A percentile compares a stretch with the other conserved stretches of the same genome.
These are phyloP conservation scores for Theretra japonica DNA, from an alignment of 2,888 invertebrate species.

Conservation along the genomic window DNA sequence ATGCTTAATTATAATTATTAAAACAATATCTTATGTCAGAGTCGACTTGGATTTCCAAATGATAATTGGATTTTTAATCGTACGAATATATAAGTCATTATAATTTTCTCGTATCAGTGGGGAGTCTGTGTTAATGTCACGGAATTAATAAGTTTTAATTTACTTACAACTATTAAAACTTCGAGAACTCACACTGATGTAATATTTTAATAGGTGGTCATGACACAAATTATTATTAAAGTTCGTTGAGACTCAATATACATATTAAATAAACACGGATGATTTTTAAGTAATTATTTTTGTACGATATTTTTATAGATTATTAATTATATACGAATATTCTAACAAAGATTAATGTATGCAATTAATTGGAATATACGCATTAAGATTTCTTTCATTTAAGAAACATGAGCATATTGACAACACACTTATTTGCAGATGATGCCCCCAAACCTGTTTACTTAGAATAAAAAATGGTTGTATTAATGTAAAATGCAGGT, in stretches of 20 bases:
- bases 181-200: background rate
- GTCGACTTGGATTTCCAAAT: background rate
- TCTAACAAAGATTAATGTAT: too few relatives aligned
- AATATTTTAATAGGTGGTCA: background rate
- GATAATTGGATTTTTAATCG: background rate
- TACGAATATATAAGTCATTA: background rate
- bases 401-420: background rate
- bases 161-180: background rate
- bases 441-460: background rate
- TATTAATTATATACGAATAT: too few relatives aligned
- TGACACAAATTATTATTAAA: background rate
- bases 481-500: background rate
- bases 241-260: background rate
- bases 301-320: too few relatives aligned
- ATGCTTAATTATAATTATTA: conserved; percentile 30
- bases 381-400: background rate
- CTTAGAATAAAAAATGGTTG: background rate
- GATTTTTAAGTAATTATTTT: background rate
- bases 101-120: conserved; percentile 17
- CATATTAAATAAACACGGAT: background rate
- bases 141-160: conserved; percentile 9
- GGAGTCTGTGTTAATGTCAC: conserved; percentile 13
- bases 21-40: background rate
- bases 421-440: background rate
- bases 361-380: background rate